Base-by-base conservation (phyloP, 2,797 vertebrate species). In the Enteromius unitaeniatus region DNA sequence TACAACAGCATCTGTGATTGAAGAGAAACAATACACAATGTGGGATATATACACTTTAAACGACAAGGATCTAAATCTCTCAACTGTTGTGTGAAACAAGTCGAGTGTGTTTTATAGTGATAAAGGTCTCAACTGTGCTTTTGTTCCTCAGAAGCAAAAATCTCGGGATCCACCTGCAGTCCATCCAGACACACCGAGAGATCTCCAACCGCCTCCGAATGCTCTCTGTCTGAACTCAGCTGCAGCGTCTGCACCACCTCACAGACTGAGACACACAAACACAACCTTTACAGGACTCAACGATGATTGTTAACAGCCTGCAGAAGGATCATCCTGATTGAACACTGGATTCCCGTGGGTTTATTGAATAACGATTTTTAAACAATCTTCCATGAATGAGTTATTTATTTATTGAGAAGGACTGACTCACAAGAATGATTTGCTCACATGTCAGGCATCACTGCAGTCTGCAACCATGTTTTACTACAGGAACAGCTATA, bases 111-210 rank as follows among this genome's bases (percentile, higher is more conserved):
- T 64, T 17, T 64, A 6, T 17, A 51, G 11, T 9, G 64, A 53
- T 37, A 73, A 68, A 37, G 60, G 75, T 11, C 89, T 92, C 89
- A 65, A 95, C 95, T 89, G 40, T 90, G 88, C 75, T 92, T 92
- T 81, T 78, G 91, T 87, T 95, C 94, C 86, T 93, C 93, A 0
- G 86, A 85, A 17, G 91, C 87, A 13, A 96, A 93, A 15, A 87
- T 91, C 86, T 98, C 97, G 0, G 95, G 93, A 89, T 99, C 97
- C 10, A 95, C 93, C 0, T 91, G 93, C 93, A 96, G 94, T n/a
- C 98, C 98, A 73, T 99, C 97, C 74, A 99, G 92, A 91, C 97
- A 98, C 82, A 99, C 94, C 0, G 96, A 99, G 79, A 99, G 92
- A 85, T 99, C 98, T 90, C 98, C 97, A 73, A 99, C 96, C 67